Evolutionary conservation across 2,888 invertebrate genomes (phyloP), one percentile per base, ranked within the genome.

Genomic region (Melikaiella ostensackeni): DNA sequence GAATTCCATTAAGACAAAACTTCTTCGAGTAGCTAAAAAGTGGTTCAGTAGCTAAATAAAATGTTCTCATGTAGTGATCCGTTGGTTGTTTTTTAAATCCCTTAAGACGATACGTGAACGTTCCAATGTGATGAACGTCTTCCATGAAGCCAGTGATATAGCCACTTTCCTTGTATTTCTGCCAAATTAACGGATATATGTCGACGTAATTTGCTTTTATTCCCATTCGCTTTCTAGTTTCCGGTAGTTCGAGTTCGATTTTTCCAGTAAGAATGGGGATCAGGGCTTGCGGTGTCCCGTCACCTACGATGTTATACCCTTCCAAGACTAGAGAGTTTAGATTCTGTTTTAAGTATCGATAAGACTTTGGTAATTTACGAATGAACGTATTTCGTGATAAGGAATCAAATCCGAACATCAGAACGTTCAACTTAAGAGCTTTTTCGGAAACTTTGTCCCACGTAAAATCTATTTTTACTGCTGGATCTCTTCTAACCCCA

Each of bases 381-480:
- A 95, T 95, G 86, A 96, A 97, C 11, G 96, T 95, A 91, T 97
- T 96, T 73, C 95, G 94, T 0, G 98, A 97, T 0, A 98, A 91
- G 0, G 98, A 98, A 91, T 98, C 98, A 86, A 97, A 96, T 0
- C 97, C 98, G 81, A 97, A 94, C 93, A 98, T 97, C 0, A 98
- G 90, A 0, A 98, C 95, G 89, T 97, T 97, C 62, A 95, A 86
- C 70, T 93, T 93, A 16, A 94, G 87, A 6, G 82, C 81, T 75
- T 92, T 91, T 16, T 87, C 77, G 0, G 93, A 92, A 33, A 93
- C 88, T 74, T 92, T 90, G 24, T 92, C 89, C 93, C 94, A 95
- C 24, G 89, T 92, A 16, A 88, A 86, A 66, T 90, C 88, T 59
- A 92, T 90, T 81, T 90, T 91, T 19, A 92, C 88, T n/a, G 89